Percentiles rank a stretch among this genome's conserved stretches.
phyloP scores from a whole-genome alignment of 1,140 invertebrate genomes.

The Leptinotarsa texana region DNA sequence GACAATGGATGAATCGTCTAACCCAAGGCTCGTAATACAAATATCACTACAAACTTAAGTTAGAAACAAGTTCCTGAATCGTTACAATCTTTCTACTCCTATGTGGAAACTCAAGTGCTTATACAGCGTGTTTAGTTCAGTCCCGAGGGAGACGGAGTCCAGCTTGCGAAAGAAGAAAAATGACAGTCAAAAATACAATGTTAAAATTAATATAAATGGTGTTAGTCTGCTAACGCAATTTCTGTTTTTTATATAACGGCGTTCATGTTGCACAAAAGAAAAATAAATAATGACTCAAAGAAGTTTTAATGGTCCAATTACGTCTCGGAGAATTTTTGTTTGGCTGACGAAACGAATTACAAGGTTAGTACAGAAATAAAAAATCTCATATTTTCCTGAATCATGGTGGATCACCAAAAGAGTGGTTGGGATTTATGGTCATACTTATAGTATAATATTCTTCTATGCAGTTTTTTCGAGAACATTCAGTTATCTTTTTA shows the following conservation, averaged over 20 bases:
- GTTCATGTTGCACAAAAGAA: slow-evolving; percentile 24
- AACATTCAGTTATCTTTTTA: no score
- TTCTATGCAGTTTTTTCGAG: no score
- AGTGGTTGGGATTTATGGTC: no score
- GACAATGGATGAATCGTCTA: no score
- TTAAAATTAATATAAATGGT: slow-evolving; percentile 27
- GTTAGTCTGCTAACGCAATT: slow-evolving; percentile 25
- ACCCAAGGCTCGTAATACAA: no score
- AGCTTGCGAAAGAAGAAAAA: slow-evolving; percentile 14
- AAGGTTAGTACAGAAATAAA: not conserved
- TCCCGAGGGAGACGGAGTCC: not conserved
- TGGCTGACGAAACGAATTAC: slow-evolving; percentile 11
- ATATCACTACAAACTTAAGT: no score
- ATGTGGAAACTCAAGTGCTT: not conserved
- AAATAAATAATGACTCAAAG: slow-evolving; percentile 23
- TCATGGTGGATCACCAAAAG: no score
- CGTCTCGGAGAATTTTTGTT: slow-evolving; percentile 11
- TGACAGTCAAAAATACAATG: slow-evolving; percentile 22
- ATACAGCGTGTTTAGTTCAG: not conserved
- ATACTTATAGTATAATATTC: no score
- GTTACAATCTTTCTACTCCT: no score
- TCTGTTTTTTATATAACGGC: slow-evolving; percentile 23
- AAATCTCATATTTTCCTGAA: no score
- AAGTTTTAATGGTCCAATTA: slow-evolving; percentile 26
- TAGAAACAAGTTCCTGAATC: no score